Conservation (phyloP, 2,888 invertebrate genomes). For the Drosophila pseudotalamancana region DNA sequence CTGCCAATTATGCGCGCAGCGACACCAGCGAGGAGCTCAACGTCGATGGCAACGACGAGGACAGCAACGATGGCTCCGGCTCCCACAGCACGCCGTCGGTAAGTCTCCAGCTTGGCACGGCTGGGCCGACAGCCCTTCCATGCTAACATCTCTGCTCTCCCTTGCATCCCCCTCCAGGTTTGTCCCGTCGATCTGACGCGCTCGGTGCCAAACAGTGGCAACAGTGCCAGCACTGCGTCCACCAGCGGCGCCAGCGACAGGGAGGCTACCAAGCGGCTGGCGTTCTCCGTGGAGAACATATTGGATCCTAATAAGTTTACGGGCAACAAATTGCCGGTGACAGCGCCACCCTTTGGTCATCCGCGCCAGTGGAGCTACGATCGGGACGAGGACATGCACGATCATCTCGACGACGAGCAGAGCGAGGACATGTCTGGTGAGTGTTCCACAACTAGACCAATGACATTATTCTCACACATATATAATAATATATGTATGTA, state of each 20-base stretch:
- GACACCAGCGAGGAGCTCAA: conserved; percentile 85
- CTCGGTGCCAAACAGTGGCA: conserved; percentile 76
- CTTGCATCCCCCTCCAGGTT: conserved; percentile 63
- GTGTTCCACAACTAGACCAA: conserved; percentile 76
- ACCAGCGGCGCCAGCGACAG: conserved; percentile 82
- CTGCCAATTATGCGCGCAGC: conserved; percentile 83
- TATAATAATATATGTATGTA: background rate
- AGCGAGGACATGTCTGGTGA: conserved; percentile 86
- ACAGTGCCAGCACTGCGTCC: conserved; percentile 67
- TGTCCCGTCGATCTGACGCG: conserved; percentile 84
- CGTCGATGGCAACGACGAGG: conserved; percentile 84
- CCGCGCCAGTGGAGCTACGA: conserved; percentile 85
- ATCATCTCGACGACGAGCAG: conserved; percentile 83
- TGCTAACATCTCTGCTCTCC: background rate
- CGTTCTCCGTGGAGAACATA: conserved; percentile 96
- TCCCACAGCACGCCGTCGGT: conserved; percentile 84
- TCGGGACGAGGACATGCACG: conserved; percentile 84
- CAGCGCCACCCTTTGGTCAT: conserved; percentile 69
- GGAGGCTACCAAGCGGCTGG: conserved; percentile 86
- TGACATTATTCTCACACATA: no score
- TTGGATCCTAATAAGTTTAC: conserved; percentile 96
- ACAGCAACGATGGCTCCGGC: conserved; percentile 83
- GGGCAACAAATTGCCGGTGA: conserved; percentile 85
- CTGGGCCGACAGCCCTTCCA: background rate
- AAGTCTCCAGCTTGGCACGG: conserved; percentile 51